phyloP scores from a whole-genome alignment of 1,140 invertebrate genomes.

The Hycleus cichorii region DNA sequence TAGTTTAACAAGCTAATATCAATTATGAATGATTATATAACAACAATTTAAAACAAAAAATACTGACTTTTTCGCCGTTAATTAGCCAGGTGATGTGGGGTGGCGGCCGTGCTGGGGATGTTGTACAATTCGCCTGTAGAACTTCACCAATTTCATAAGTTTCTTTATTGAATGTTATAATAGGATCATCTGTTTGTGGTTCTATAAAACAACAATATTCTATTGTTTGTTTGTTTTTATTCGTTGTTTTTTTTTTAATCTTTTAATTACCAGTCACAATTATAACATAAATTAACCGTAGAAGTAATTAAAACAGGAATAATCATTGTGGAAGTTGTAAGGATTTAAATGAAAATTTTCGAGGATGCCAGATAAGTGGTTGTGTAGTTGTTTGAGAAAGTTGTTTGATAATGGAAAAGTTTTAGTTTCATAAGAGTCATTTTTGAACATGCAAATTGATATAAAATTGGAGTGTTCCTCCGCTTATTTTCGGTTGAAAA shows the following conservation, averaged over 20 bases:
- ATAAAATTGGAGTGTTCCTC: too few species aligned
- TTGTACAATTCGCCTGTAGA: slow-evolving; percentile 70
- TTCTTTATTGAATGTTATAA: slow-evolving; percentile 63
- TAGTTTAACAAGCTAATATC: background rate
- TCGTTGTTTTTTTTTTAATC: too few species aligned
- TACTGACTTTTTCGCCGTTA: slow-evolving; percentile 68
- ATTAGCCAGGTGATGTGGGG: slow-evolving; percentile 77
- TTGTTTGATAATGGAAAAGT: too few species aligned
- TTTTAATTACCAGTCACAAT: too few species aligned
- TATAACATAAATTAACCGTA: background rate
- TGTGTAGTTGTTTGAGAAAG: too few species aligned
- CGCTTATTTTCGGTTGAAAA: too few species aligned
- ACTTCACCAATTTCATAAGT: slow-evolving; percentile 60
- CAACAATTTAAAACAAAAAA: background rate
- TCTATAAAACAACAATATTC: slow-evolving; percentile 47
- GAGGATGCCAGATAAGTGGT: too few species aligned
- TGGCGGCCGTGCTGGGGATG: slow-evolving; percentile 61
- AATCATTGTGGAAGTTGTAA: too few species aligned
- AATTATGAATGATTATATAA: background rate
- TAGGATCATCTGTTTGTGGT: slow-evolving; percentile 60
- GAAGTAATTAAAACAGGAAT: background rate
- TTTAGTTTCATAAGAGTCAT: too few species aligned
- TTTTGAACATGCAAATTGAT: too few species aligned
- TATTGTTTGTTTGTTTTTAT: slow-evolving; percentile 1
- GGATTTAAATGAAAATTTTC: too few species aligned